phyloP scores from a whole-genome alignment of 1,140 invertebrate genomes.

The Ruditapes philippinarum region DNA sequence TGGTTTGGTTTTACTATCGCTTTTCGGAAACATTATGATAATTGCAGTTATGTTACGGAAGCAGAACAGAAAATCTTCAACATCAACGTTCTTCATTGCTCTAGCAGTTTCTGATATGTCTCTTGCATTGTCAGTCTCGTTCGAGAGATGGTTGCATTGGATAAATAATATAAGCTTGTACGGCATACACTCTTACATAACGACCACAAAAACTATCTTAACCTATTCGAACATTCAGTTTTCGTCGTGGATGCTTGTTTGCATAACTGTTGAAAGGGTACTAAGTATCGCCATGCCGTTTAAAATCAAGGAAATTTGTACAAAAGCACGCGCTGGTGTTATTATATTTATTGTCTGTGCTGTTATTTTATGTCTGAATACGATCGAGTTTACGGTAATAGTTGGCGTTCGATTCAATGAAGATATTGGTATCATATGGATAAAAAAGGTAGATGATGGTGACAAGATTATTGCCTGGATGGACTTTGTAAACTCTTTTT shows the following conservation, averaged over 20 bases:
- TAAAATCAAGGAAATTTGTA: not conserved
- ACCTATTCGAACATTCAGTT: not conserved
- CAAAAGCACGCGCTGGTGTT: not conserved
- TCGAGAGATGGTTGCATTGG: not conserved
- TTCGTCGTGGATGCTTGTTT: conserved; percentile 8
- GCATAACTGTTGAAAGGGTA: conserved; percentile 6
- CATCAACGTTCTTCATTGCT: not conserved
- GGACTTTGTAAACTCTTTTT: not conserved
- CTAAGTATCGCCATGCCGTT: not conserved
- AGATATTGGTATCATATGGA: not conserved
- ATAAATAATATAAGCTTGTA: not conserved
- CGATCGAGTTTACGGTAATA: not conserved
- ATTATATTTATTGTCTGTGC: not conserved
- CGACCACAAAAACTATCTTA: not conserved
- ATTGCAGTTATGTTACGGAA: not conserved
- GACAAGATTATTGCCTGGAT: not conserved
- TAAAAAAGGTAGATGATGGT: not conserved
- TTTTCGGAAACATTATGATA: not conserved
- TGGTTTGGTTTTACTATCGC: not conserved
- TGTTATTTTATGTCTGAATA: not conserved
- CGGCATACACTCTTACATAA: not conserved
- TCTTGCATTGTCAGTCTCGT: not conserved
- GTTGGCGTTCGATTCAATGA: not conserved
- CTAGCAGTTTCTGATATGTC: conserved; percentile 13
- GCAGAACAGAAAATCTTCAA: conserved; percentile 4